Percentiles rank a stretch among this genome's conserved stretches.
Evolutionary conservation across 2,797 vertebrate species (phyloP).

Genomic region (Leptoclinus maculatus): DNA sequence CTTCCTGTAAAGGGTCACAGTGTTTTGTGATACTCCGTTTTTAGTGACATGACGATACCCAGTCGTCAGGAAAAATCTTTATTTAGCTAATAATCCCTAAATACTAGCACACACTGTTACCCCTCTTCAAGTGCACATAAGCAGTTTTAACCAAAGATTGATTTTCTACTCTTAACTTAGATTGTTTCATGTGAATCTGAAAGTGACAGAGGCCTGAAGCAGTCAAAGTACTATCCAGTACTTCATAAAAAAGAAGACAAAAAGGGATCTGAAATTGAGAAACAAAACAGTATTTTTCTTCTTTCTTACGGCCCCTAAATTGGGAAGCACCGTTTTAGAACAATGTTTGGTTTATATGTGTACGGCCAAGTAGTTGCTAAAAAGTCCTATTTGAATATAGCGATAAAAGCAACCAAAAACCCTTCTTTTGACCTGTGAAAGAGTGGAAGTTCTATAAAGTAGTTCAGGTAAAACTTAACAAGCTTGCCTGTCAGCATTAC

Average conservation of each 20-base stretch:
- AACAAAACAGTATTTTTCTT: too few species aligned
- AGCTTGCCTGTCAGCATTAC: conserved; percentile 24
- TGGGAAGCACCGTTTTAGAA: not conserved
- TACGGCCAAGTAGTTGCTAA: not conserved
- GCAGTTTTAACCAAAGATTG: too few species aligned
- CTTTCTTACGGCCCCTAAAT: too few species aligned
- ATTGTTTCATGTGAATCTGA: too few species aligned
- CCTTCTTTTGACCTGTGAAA: not conserved
- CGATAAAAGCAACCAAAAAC: not conserved
- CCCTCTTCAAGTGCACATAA: too few species aligned
- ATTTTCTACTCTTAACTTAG: too few species aligned
- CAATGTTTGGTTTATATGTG: not conserved
- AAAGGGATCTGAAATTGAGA: too few species aligned
- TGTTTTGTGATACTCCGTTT: not conserved
- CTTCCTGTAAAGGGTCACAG: not conserved
- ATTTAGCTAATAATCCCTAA: not conserved
- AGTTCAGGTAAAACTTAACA: conserved; percentile 27
- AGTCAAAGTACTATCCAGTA: too few species aligned
- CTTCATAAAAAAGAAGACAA: too few species aligned
- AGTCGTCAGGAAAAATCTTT: not conserved
- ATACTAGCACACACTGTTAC: not conserved
- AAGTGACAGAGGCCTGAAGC: too few species aligned
- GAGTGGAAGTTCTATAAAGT: not conserved
- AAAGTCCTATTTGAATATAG: not conserved
- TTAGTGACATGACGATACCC: not conserved